phyloP scores from a whole-genome alignment of 2,888 invertebrate species.

The Nowickia ferox region DNA sequence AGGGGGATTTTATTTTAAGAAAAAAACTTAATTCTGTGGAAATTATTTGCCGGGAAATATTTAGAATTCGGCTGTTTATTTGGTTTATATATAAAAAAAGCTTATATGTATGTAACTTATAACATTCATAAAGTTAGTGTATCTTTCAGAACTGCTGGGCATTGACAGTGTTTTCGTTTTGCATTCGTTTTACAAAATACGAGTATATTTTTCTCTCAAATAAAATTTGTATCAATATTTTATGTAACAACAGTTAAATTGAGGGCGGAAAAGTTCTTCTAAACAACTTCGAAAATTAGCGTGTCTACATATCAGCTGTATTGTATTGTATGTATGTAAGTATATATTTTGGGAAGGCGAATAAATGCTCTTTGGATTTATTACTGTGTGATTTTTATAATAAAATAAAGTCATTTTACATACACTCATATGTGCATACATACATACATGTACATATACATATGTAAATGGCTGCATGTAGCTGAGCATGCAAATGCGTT shows the following conservation, averaged over 20 bases:
- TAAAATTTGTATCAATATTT: conserved; percentile 30
- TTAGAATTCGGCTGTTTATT: too few species aligned
- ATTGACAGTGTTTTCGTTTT: background rate
- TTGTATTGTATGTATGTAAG: too few species aligned
- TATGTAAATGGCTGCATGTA: background rate
- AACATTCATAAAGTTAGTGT: too few species aligned
- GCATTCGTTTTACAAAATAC: conserved; percentile 2
- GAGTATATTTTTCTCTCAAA: background rate
- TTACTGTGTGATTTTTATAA: conserved; percentile 4
- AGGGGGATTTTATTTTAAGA: too few species aligned
- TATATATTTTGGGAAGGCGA: background rate
- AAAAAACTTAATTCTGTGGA: too few species aligned
- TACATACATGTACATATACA: too few species aligned
- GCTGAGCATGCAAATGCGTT: background rate
- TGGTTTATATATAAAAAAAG: too few species aligned
- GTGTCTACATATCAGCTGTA: background rate
- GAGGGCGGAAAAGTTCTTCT: background rate
- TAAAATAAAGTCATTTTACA: conserved; percentile 43
- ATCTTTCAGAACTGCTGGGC: background rate
- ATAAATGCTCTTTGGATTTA: conserved; percentile 24
- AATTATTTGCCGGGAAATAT: too few species aligned
- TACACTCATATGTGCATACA: too few species aligned
- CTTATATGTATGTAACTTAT: too few species aligned
- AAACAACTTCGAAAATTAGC: conserved; percentile 3
- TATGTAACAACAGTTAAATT: conserved; percentile 2